Evolutionary conservation across 2,888 invertebrate species (phyloP).

Genomic region (Ophion costatus): DNA sequence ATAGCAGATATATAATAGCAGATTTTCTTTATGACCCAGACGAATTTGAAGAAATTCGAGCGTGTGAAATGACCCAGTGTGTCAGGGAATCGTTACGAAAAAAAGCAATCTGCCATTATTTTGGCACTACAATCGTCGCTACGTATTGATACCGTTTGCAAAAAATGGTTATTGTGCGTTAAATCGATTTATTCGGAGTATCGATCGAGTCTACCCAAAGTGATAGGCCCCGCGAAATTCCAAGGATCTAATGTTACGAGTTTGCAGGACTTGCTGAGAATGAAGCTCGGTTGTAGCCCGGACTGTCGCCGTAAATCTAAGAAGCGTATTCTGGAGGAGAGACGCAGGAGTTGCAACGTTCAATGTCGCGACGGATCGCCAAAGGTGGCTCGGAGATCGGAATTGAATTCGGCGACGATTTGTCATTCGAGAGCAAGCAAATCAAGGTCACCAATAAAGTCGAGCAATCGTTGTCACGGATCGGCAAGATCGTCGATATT

Average conservation of each 20-base stretch:
- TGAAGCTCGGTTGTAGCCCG: constrained; percentile 54
- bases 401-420: background rate
- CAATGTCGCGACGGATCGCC: constrained; percentile 34
- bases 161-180: too few species aligned
- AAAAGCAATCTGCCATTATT: too few species aligned
- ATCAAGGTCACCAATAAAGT: background rate
- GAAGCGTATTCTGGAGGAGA: constrained; percentile 30
- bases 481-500: constrained; percentile 3
- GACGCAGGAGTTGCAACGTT: constrained; percentile 27
- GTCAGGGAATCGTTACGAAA: too few species aligned
- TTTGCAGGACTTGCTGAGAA: constrained; percentile 71
- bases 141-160: too few species aligned
- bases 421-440: constrained; percentile 33
- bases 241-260: background rate
- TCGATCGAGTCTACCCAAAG: background rate
- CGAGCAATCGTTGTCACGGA: background rate
- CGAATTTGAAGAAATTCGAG: too few species aligned
- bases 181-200: background rate
- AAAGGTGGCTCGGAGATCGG: constrained; percentile 14
- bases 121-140: too few species aligned
- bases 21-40: too few species aligned
- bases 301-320: constrained; percentile 43
- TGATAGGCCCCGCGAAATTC: background rate
- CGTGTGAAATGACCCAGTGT: too few species aligned
- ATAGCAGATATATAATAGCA: too few species aligned